Conservation (phyloP, 2,113 vertebrate genomes). For the Cebus imitator region DNA sequence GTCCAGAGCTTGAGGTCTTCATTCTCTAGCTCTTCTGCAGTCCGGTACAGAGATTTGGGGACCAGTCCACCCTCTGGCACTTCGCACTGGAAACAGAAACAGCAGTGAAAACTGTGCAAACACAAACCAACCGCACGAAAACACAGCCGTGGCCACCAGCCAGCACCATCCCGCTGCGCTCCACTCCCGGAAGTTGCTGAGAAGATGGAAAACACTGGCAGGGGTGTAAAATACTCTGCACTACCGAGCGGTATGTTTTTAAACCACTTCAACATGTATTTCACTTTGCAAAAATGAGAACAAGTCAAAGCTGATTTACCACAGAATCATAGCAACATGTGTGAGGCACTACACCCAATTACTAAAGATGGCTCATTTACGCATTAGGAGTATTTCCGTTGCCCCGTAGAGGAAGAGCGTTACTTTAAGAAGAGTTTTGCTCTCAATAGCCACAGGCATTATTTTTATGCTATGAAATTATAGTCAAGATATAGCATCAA, state of each 20-base stretch:
- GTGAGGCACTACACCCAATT: background rate
- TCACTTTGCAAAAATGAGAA: background rate
- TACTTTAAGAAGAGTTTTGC: background rate
- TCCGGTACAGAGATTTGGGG: slow-evolving; percentile 95
- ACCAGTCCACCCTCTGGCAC: slow-evolving; percentile 95
- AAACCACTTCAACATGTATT: background rate
- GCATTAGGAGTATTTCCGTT: background rate
- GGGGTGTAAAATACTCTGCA: accelerated
- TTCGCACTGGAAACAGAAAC: slow-evolving; percentile 87
- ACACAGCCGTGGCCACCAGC: accelerated
- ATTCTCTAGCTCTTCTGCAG: slow-evolving; percentile 93
- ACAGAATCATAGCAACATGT: background rate
- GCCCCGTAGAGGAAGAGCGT: background rate
- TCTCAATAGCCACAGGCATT: background rate
- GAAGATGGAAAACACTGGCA: background rate
- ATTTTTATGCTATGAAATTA: background rate
- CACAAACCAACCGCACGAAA: accelerated
- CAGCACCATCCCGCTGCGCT: accelerated
- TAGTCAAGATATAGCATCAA: accelerated
- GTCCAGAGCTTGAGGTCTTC: slow-evolving; percentile 94
- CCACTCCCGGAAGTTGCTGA: accelerated
- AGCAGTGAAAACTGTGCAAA: accelerated
- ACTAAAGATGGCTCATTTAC: accelerated
- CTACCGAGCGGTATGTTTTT: background rate
- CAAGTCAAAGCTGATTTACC: background rate